phyloP scores from a whole-genome alignment of 2,888 invertebrate genomes.

The Acrobasis suavella region DNA sequence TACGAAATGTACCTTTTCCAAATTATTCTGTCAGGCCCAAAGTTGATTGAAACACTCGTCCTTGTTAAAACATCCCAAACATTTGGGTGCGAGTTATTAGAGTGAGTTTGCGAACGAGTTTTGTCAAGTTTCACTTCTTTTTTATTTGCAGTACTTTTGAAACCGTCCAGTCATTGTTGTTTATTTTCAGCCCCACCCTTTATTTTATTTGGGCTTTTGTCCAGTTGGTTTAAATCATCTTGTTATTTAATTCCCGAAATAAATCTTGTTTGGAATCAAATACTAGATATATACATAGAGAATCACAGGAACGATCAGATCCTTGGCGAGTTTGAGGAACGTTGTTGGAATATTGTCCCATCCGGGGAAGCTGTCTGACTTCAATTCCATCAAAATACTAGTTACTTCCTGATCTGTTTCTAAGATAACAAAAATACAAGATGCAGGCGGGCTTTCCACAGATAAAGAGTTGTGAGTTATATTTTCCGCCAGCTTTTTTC shows the following conservation, averaged over 20 bases:
- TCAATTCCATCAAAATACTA: neutral
- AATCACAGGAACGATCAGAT: constrained; percentile 2
- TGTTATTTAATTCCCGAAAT: too few relatives aligned
- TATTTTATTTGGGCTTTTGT: too few relatives aligned
- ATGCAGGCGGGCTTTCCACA: neutral
- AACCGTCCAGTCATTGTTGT: too few relatives aligned
- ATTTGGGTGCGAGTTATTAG: neutral
- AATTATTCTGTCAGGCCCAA: neutral
- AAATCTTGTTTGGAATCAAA: neutral
- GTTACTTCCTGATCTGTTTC: constrained; percentile 3
- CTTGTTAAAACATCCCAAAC: neutral
- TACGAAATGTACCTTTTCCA: neutral
- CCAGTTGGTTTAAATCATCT: too few relatives aligned
- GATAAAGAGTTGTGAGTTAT: neutral
- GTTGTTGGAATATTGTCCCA: constrained; percentile 2
- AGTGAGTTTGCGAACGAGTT: too few relatives aligned
- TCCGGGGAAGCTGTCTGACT: constrained; percentile 5
- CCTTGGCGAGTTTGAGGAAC: constrained; percentile 1
- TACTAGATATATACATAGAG: neutral
- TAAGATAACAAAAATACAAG: neutral
- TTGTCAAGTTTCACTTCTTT: too few relatives aligned
- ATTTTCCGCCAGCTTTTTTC: neutral
- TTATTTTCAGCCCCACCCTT: too few relatives aligned
- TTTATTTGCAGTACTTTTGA: too few relatives aligned
- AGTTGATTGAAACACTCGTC: neutral